Conservation (phyloP, 2,113 vertebrate species). For the Cynocephalus volans region DNA sequence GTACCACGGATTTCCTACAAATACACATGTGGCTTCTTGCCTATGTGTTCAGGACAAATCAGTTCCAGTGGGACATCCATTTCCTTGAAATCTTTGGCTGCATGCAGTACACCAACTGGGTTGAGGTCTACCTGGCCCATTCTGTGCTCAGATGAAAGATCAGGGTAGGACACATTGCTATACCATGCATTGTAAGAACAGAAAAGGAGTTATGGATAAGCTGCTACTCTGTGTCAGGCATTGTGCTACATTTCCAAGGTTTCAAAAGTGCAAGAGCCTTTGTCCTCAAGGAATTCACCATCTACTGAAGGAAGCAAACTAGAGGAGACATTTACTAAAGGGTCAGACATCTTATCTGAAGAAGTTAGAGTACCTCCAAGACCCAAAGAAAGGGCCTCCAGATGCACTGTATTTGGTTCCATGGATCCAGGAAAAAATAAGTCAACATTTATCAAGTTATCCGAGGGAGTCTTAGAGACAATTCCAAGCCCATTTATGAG, state of each 20-base stretch:
- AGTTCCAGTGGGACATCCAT: constrained; percentile 62
- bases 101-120: constrained; percentile 6
- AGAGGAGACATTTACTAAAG: background rate
- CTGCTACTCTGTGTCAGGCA: background rate
- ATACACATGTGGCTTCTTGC: constrained; percentile 70
- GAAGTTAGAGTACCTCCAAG: background rate
- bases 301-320: background rate
- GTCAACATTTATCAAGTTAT: background rate
- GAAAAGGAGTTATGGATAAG: background rate
- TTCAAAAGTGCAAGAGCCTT: background rate
- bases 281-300: background rate
- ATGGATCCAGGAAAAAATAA: background rate
- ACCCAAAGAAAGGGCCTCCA: background rate
- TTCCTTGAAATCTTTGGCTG: constrained; percentile 66
- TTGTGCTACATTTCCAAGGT: background rate
- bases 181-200: background rate
- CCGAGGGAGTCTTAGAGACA: background rate
- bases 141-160: background rate
- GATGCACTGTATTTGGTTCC: background rate
- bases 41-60: constrained; percentile 71
- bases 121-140: background rate
- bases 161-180: background rate
- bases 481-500: background rate
- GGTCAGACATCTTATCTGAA: background rate
- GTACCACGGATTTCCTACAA: constrained; percentile 63